Percentiles rank a stretch among this genome's conserved stretches.
Conservation (phyloP, 1,140 invertebrate genomes). For the Nebria ingens region DNA sequence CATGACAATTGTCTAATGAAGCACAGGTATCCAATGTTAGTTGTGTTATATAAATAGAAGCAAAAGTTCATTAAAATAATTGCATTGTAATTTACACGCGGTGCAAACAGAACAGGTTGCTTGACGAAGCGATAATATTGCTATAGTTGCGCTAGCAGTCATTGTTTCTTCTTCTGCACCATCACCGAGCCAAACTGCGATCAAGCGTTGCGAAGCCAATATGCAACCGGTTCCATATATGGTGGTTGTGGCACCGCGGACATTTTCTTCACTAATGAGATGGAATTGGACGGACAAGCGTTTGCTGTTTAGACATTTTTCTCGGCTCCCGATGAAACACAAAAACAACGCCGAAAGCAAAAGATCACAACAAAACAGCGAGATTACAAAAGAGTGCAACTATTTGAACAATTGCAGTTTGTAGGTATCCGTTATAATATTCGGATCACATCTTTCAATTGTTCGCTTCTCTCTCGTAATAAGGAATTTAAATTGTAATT, state of each 20-base stretch:
- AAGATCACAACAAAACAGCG: conserved; percentile 15
- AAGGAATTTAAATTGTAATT: too few relatives aligned
- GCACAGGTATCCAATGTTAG: too few relatives aligned
- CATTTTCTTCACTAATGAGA: conserved; percentile 36
- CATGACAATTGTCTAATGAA: too few relatives aligned
- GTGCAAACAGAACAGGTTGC: neutral
- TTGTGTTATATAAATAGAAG: neutral
- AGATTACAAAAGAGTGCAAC: neutral
- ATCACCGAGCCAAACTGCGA: too few relatives aligned
- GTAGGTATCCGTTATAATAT: neutral
- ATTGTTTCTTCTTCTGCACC: too few relatives aligned
- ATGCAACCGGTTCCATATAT: conserved; percentile 34
- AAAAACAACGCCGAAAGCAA: conserved; percentile 15
- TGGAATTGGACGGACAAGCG: conserved; percentile 35
- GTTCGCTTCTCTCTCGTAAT: neutral
- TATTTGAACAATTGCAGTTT: neutral
- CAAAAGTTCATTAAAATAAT: neutral
- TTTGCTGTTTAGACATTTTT: conserved; percentile 28
- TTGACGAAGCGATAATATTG: neutral
- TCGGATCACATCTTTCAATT: conserved; percentile 1
- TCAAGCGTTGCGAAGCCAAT: too few relatives aligned
- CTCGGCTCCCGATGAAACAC: conserved; percentile 14
- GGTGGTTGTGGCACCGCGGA: conserved; percentile 26
- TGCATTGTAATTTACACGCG: neutral
- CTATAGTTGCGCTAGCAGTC: too few relatives aligned